Evolutionary conservation across 2,797 vertebrate genomes (phyloP), one percentile per base, ranked within the genome.

Genomic region (Chelon labrosus): DNA sequence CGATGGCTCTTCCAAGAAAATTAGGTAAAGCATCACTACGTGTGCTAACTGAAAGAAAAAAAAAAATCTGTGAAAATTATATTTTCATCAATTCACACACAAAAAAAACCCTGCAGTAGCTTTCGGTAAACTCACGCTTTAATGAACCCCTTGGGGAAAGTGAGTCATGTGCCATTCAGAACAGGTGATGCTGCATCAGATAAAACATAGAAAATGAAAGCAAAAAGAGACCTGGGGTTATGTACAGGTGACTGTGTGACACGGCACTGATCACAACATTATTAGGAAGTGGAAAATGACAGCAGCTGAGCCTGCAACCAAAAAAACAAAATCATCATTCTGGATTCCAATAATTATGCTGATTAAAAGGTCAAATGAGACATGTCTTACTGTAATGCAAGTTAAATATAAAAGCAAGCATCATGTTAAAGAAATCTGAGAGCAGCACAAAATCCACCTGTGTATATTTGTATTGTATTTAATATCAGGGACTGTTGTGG

Each of bases 281-380:
- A 71, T 77, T 51, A 77, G 5, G 17, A 5, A 54, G 57, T 31
- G 22, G 35, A 73, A 60, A 67, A 76, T 42, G 79, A 41, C 39
- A 71, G 57, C 72, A 84, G 66, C 67, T 47, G 68, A 42, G 61
- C 38, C 70, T 68, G 68, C 60, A 53, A 54, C 57, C 17, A 49
- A 54, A 50, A 73, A 9, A 22, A 46, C 60, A 77, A 50, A 60
- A 39, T 52, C 37, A 73, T n/a, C 58, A 27, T 22, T 53, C 38
- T 52, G 16, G 7, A 60, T 50, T 54, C 20, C 39, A 59, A 27
- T 68, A 35, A 79, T 75, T 56, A 52, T 17, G 9, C 58, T 22
- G 22, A 22, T 22, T 51, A 39, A 27, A n/a, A 7, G 7, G 64
- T 69, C 13, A 65, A 60, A 58, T 10, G n/a, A 64, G 67, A 59